Percentiles rank a stretch among this genome's conserved stretches.
phyloP scores from a whole-genome alignment of 1,140 invertebrate genomes.

The Nylanderia fulva region DNA sequence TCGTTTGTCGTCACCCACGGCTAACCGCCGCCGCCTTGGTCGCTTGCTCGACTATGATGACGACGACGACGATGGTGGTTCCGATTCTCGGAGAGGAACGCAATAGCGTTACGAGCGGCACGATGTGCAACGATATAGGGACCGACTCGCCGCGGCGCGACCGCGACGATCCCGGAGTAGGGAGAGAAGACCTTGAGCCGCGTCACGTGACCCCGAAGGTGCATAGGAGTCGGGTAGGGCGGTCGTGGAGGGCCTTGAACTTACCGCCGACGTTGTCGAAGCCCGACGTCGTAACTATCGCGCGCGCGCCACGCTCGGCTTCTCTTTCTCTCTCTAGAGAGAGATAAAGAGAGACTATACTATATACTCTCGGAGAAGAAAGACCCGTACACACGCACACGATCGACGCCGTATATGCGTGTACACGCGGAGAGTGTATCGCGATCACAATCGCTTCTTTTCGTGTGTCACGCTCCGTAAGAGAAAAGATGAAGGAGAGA shows the following conservation, averaged over 20 bases:
- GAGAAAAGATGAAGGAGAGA: no score
- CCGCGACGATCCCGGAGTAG: conserved; percentile 72
- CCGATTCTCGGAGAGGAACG: conserved; percentile 10
- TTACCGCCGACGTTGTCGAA: conserved; percentile 75
- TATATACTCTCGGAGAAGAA: conserved; percentile 6
- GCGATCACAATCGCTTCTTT: no score
- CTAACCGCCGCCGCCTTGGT: conserved; percentile 7
- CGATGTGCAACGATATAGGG: conserved; percentile 14
- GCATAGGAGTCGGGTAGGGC: conserved; percentile 83
- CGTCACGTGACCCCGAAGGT: conserved; percentile 85
- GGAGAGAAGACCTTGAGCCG: conserved; percentile 85
- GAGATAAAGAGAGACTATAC: conserved; percentile 19
- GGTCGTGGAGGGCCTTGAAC: conserved; percentile 85
- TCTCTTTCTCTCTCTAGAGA: no score
- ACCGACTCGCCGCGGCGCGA: conserved; percentile 30
- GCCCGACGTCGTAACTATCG: conserved; percentile 72
- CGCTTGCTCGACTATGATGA: not conserved
- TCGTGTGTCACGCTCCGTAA: no score
- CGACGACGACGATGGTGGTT: not conserved
- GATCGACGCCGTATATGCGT: no score
- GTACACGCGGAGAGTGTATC: no score
- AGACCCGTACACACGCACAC: not conserved
- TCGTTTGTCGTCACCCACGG: conserved; percentile 53
- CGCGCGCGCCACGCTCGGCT: conserved; percentile 38
- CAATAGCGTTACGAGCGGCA: conserved; percentile 49